Evolutionary conservation across 2,113 vertebrate species (phyloP), one percentile per base, ranked within the genome.

Genomic region (Fregata magnificens): DNA sequence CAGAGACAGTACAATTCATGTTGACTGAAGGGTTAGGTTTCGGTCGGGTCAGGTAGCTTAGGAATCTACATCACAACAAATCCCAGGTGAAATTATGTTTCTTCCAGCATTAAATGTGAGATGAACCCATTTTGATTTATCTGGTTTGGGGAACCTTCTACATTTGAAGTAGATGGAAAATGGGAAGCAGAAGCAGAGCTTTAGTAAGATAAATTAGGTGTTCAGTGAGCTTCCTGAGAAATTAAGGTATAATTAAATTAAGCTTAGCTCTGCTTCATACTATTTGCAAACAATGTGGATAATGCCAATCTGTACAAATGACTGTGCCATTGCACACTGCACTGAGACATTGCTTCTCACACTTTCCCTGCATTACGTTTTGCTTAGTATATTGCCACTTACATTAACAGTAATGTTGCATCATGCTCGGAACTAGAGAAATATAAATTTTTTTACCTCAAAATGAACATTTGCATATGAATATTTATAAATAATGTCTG

Each of bases 381-480:
- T 72, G 3, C 14, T 80, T 69, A 44, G 7, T 36, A 34, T 44
- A 36, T 38, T 59, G 19, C 15, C 26, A 8, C 24, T 79, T 63
- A 16, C 13, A 28, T 26, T 47, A 40, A 38, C 31, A 82, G n/a
- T 16, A 40, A 53, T 36, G 53, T 28, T 0, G 0, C 29, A 80
- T 40, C 34, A 49, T 36, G 7, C 20, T 70, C 0, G 1, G 59
- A 62, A 72, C 31, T 56, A 88, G 49, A 63, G 59, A 26, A 91
- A 72, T 77, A 79, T 3, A 7, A 24, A 1, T 1, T 59, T 69
- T 42, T 82, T 85, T 44, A 66, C 7, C 2, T 8, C 16, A 65
- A 44, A 78, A 29, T 36, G 24, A 79, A 56, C 8, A 76, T 34
- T 58, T 73, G 15, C 10, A 62, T 50, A 26, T 5, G 2, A 40